Evolutionary conservation across 2,888 invertebrate genomes (phyloP), one percentile per base, ranked within the genome.

Genomic region (Drosophila mettleri): DNA sequence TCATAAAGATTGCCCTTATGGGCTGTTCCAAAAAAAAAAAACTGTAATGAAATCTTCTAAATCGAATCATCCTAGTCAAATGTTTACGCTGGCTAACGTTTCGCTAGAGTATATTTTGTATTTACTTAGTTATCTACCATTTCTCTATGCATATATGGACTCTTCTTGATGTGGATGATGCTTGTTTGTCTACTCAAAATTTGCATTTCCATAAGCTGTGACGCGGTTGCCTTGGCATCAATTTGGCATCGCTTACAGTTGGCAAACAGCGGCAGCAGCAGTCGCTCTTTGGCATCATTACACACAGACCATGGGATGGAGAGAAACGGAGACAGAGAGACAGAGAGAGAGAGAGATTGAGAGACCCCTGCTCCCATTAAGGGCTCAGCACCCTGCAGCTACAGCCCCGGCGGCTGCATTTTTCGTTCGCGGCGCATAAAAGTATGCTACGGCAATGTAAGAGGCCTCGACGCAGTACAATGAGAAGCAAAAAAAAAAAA

Each of bases 161-260:
- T 29, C 2, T 9, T 4, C 29, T 36, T 16, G 31, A 10, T 34
- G 7, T 22, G 31, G 5, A 57, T 57, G 16, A 45, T n/a, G 31
- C 45, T 34, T 72, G 55, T 67, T 55, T 36, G 48, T 34, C 34
- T 48, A 53, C 57, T 66, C 45, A 57, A 39, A 67, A 22, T 54
- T 60, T 69, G 48, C 62, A 80, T 83, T 79, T 77, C 61, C 65
- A 69, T 70, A 70, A 70, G 78, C 73, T 61, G 46, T 34, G 46
- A 9, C 55, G 45, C 22, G 41, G 72, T 68, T 78, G 69, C 80
- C 84, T 78, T 83, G 86, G 86, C 76, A 80, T 83, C 84, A 81
- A 81, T 86, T 84, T 65, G 79, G 79, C 83, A 81, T 83, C 68
- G 69, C 74, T 86, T 76, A 64, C 86, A 62, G 55, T 83, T 76